Conservation (phyloP, 2,888 invertebrate genomes). For the Melipona beecheii region DNA sequence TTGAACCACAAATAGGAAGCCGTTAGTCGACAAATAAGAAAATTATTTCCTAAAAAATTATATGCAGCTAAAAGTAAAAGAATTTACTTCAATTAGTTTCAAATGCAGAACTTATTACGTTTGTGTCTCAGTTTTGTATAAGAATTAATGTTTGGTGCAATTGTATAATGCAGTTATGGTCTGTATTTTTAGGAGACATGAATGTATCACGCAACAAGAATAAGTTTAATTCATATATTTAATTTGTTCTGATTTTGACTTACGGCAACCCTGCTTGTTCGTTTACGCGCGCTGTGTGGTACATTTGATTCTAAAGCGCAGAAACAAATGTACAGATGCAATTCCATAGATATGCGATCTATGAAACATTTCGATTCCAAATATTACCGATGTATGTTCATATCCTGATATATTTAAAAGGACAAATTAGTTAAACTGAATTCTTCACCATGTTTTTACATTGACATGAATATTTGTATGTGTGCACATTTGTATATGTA, state of each 20-base stretch:
- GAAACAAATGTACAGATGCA: slow-evolving; percentile 71
- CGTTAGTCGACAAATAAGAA: slow-evolving; percentile 59
- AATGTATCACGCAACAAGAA: slow-evolving; percentile 2
- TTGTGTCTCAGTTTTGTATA: slow-evolving; percentile 28
- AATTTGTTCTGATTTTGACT: slow-evolving; percentile 59
- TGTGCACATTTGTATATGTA: neutral
- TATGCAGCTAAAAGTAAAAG: slow-evolving; percentile 33
- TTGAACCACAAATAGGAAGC: slow-evolving; percentile 55
- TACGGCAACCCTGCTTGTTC: slow-evolving; percentile 56
- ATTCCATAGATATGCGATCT: slow-evolving; percentile 57
- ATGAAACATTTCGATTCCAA: slow-evolving; percentile 70
- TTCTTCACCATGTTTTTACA: neutral
- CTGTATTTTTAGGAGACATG: slow-evolving; percentile 1
- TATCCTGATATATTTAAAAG: neutral
- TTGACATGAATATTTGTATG: neutral
- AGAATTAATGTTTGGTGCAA: slow-evolving; percentile 16
- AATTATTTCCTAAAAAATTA: slow-evolving; percentile 22
- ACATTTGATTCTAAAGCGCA: slow-evolving; percentile 78
- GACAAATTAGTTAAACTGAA: neutral
- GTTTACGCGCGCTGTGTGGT: slow-evolving; percentile 52
- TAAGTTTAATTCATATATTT: slow-evolving; percentile 4
- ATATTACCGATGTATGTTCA: slow-evolving; percentile 71
- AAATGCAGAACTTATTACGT: slow-evolving; percentile 7
- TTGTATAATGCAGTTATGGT: slow-evolving; percentile 5
- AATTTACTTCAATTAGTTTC: slow-evolving; percentile 3